Base-by-base conservation (phyloP, 2,888 invertebrate species). In the Ophion ellenae region DNA sequence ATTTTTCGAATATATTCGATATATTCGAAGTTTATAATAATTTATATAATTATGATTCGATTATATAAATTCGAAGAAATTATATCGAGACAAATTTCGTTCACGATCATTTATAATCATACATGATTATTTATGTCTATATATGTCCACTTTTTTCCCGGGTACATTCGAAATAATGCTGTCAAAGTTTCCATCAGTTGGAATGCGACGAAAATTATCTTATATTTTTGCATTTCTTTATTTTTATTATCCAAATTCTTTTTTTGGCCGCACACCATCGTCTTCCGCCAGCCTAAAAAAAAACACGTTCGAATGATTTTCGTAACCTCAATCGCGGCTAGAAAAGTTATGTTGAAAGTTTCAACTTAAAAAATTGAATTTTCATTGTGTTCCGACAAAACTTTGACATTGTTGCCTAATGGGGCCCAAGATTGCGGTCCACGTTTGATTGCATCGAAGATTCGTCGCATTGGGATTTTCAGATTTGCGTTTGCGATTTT, bases 401-500 rank as follows among this genome's bases (percentile, higher is more conserved):
- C 40, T 9, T 7, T 17, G 11, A 5, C 17, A 5, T 53, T 11
- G 53, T 53, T 5, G 17, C 11, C 2, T 2, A 53, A 14, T 53
- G 11, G 17, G 17, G 17, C 47, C 47, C 53, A 53, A 53, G 53
- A 11, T 17, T 2, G 53, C 47, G 47, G 10, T 47, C 47, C 47
- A 47, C 17, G 17, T 53, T 53, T 17, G 17, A 17, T 11, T 64
- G 4, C 28, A 64, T 28, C 66, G n/a, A 67, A n/a, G 24, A 61
- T 82, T 71, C 11, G 61, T n/a, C 83, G 17, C n/a, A 66, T 66
- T 53, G 24, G 20, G 10, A n/a, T 45, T 95, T 95, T 2, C 95
- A 99, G 99, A 99, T 95, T 96, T 98, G 93, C 96, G 99, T 75
- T 95, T 99, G 84, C 98, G 98, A 94, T 99, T 99, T 94, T 95